Percentiles rank a stretch among this genome's conserved stretches.
Conservation (phyloP, 2,888 invertebrate species). For the Cantharis lateralis region DNA sequence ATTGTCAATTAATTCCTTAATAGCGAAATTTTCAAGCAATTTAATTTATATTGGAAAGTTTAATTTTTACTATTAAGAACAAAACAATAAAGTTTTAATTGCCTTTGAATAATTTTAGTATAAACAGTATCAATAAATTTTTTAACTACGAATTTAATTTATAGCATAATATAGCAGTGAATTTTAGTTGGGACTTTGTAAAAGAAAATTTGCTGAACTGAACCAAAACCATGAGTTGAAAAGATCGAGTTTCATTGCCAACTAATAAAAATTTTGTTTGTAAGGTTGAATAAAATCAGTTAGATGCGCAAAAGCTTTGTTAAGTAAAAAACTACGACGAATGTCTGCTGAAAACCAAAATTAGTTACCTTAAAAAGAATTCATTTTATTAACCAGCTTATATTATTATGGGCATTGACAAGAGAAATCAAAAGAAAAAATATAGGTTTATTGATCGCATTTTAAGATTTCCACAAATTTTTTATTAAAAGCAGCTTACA, state of each 20-base stretch:
- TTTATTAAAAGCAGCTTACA: neutral
- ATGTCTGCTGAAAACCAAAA: neutral
- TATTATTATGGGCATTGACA: conserved; percentile 1
- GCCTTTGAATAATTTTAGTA: neutral
- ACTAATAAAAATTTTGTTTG: conserved; percentile 2
- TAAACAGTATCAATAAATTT: neutral
- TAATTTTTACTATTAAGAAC: neutral
- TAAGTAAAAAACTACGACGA: neutral
- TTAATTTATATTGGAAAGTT: neutral
- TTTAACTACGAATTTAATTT: neutral
- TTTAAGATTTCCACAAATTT: neutral
- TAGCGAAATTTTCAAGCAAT: neutral
- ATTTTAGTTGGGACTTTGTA: neutral
- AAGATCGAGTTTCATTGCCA: neutral
- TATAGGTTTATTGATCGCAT: neutral
- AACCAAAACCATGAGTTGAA: neutral
- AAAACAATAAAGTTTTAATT: neutral
- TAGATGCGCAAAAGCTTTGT: conserved; percentile 1
- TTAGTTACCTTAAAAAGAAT: conserved; percentile 3
- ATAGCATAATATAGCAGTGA: neutral
- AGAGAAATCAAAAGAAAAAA: neutral
- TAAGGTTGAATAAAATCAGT: neutral
- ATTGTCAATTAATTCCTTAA: neutral
- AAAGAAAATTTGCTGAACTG: neutral
- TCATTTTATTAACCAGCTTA: neutral